These are phyloP conservation scores for Andinoacara biseriatus DNA, from an alignment of 2,113 vertebrate species.

Conservation along the genomic window DNA sequence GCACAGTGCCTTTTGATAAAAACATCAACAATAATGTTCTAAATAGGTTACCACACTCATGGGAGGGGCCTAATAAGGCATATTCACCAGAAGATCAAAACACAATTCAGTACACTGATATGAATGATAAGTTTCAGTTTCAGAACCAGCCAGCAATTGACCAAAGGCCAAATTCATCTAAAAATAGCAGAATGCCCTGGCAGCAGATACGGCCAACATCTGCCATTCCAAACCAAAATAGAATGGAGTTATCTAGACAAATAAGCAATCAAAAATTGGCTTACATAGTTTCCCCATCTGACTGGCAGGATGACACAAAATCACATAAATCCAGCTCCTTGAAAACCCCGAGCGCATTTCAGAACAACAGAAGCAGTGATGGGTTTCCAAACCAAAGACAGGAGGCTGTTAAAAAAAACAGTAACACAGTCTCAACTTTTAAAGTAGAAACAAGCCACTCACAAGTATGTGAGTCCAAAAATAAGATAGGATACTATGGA, in stretches of 20 bases:
- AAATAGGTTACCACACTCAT: slow-evolving; percentile 83
- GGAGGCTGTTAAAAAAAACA: slow-evolving; percentile 76
- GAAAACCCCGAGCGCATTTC: slow-evolving; percentile 73
- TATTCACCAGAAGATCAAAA: slow-evolving; percentile 83
- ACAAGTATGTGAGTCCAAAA: slow-evolving; percentile 82
- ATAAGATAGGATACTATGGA: slow-evolving; percentile 85
- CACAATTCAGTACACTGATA: slow-evolving; percentile 78
- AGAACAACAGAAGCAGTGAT: slow-evolving; percentile 79
- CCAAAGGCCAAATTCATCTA: slow-evolving; percentile 83
- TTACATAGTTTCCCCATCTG: slow-evolving; percentile 79
- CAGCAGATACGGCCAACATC: slow-evolving; percentile 83
- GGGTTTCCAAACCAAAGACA: slow-evolving; percentile 77
- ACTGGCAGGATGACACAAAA: slow-evolving; percentile 87
- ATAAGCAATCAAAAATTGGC: slow-evolving; percentile 84
- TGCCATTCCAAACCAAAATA: slow-evolving; percentile 78
- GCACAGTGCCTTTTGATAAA: slow-evolving; percentile 84
- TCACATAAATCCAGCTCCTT: slow-evolving; percentile 75
- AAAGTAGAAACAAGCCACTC: slow-evolving; percentile 80
- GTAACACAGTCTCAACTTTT: slow-evolving; percentile 70
- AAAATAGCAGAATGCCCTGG: slow-evolving; percentile 85
- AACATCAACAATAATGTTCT: slow-evolving; percentile 73
- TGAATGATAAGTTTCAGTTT: slow-evolving; percentile 83
- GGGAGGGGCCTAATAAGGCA: slow-evolving; percentile 85
- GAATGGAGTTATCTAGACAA: slow-evolving; percentile 84
- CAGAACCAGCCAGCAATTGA: slow-evolving; percentile 83